These are phyloP conservation scores for Sparus aurata DNA, from an alignment of 2,797 vertebrate genomes.

Conservation along the genomic window DNA sequence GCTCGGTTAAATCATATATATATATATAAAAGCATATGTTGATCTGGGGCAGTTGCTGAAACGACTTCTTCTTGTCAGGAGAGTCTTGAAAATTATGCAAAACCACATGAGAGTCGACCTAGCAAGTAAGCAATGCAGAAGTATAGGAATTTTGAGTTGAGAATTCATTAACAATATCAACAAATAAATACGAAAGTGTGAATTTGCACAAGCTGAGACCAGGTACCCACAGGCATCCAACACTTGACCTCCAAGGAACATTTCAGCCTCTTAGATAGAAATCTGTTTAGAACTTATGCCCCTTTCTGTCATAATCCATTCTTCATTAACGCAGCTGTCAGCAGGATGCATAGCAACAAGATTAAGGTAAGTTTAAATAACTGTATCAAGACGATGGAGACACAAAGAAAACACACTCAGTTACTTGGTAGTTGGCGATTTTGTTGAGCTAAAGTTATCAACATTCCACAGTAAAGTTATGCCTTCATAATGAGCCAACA, in stretches of 20 bases:
- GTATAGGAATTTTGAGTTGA: not conserved
- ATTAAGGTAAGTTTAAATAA: too few relatives aligned
- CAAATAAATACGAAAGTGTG: not conserved
- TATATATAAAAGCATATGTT: not conserved
- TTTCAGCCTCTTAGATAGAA: not conserved
- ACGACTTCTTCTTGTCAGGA: too few relatives aligned
- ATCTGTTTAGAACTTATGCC: too few relatives aligned
- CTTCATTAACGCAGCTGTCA: too few relatives aligned
- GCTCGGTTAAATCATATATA: slow-evolving; percentile 25
- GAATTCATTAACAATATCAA: not conserved
- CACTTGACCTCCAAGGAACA: not conserved
- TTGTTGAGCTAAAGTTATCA: too few relatives aligned
- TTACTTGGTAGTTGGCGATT: too few relatives aligned
- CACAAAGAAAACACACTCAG: too few relatives aligned
- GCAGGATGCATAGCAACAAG: too few relatives aligned
- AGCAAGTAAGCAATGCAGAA: not conserved
- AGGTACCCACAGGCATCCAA: not conserved
- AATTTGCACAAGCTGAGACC: not conserved
- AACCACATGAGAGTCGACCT: not conserved
- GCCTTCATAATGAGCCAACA: too few relatives aligned
- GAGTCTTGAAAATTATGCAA: not conserved
- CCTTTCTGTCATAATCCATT: too few relatives aligned
- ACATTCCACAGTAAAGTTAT: too few relatives aligned
- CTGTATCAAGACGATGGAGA: too few relatives aligned
- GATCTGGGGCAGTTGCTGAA: not conserved